Base-by-base conservation (phyloP, 2,797 vertebrate genomes). In the Ptychobarbus kaznakovi region DNA sequence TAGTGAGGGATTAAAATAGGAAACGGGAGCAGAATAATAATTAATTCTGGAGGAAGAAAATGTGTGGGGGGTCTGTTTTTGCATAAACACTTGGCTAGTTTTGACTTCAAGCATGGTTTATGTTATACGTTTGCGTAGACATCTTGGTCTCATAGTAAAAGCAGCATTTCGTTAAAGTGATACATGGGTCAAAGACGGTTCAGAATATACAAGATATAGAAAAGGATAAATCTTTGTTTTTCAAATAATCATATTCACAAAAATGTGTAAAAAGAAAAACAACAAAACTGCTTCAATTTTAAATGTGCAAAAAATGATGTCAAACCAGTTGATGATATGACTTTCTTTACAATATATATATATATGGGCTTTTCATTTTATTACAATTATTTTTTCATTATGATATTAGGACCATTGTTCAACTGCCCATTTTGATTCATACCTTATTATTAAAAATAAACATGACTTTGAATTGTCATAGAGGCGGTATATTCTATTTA, bases 21-120 rank as follows among this genome's bases (percentile, higher is more conserved):
- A 79, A 84, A 88, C 44, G n/a, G 58, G 78, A 44, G n/a, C 32
- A 77, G 77, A 63, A 40, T 84, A 58, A 80, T 84, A 40, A 83
- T 81, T 75, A 5, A 42, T 66, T 53, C 44, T 28, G 78, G n/a
- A 51, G 61, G 74, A 76, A 74, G 12, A 32, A 72, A 56, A 78
- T 32, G 15, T 49, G 46, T 18, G 63, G 77, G 18, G 61, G 18
- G 9, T 68, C 2, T 4, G 28, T 66, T 68, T 68, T 38, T 38
- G 65, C 32, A 44, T 32, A 49, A n/a, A 13, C 10, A 51, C 11
- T 51, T 65, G 10, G 25, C 25, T 69, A 44, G 40, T 44, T 72
- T 75, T 75, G 73, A 56, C 44, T 65, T n/a, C 35, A 40, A 40
- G n/a, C 28, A 51, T 53, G 79, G 6, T 15, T 35, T 40, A 38